phyloP scores from a whole-genome alignment of 2,797 vertebrate species.

The Sebastiscus tertius region DNA sequence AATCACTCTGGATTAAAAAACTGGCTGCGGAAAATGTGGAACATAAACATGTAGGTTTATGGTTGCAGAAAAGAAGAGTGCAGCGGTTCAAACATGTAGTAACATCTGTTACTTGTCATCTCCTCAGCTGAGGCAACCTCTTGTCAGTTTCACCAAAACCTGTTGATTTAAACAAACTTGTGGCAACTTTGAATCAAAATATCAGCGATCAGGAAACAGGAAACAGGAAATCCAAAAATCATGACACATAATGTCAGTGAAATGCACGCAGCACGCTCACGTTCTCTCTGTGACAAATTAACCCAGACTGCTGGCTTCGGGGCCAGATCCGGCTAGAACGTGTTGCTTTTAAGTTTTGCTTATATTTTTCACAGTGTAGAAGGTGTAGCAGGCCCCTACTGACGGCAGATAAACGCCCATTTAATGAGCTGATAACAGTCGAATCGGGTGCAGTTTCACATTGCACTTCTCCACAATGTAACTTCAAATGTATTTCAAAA shows the following conservation, averaged over 20 bases:
- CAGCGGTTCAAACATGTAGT: not conserved
- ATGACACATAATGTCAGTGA: no score
- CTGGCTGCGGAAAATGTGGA: not conserved
- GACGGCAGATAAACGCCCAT: not conserved
- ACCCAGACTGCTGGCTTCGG: not conserved
- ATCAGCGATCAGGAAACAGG: not conserved
- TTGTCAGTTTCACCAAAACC: not conserved
- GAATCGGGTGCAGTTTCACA: not conserved
- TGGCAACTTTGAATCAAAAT: not conserved
- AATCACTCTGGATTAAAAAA: slow-evolving; percentile 22
- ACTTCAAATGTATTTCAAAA: not conserved
- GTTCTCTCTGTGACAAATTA: no score
- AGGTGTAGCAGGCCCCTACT: no score
- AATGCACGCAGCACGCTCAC: no score
- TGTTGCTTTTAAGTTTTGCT: no score
- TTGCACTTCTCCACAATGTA: not conserved
- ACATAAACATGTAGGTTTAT: slow-evolving; percentile 3
- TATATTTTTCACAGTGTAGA: no score
- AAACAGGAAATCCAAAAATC: not conserved
- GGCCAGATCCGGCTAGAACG: no score
- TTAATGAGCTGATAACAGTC: no score
- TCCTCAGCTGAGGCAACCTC: not conserved
- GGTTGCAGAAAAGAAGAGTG: not conserved
- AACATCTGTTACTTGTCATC: not conserved
- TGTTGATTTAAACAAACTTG: not conserved